A percentile compares a stretch with the other conserved stretches of the same genome.
Evolutionary conservation across 1,140 invertebrate genomes (phyloP).

Genomic region (Dendroctonus ponderosae): DNA sequence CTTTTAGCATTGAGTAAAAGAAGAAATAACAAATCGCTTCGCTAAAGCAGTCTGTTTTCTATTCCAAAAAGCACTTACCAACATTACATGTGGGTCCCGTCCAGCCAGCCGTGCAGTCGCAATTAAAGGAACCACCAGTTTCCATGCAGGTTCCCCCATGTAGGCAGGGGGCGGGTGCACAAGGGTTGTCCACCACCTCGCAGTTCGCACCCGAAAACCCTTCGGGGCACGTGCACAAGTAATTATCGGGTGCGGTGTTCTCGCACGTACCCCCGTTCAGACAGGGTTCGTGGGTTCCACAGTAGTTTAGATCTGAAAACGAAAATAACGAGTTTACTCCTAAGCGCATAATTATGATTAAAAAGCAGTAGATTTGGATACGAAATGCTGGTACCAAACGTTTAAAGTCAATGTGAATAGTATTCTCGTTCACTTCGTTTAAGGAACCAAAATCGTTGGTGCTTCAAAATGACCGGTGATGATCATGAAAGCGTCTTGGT

Average conservation of each 20-base stretch:
- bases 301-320: conserved; percentile 89
- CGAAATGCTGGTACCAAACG: no score
- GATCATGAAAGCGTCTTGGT: no score
- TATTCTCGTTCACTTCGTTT: no score
- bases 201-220: conserved; percentile 90
- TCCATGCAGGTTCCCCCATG: conserved; percentile 79
- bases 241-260: conserved; percentile 90
- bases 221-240: conserved; percentile 86
- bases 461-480: no score
- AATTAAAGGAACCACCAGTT: conserved; percentile 61
- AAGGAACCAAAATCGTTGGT: no score
- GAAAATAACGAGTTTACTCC: conserved; percentile 32
- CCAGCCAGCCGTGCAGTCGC: conserved; percentile 85
- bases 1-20: no score
- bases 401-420: no score
- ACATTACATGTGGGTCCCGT: conserved; percentile 75
- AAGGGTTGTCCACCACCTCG: conserved; percentile 89
- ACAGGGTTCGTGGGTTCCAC: conserved; percentile 95
- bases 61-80: no score
- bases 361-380: no score
- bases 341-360: no score
- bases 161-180: conserved; percentile 81
- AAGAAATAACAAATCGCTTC: no score
- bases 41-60: no score
- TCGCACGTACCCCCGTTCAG: conserved; percentile 93